Percentiles rank a stretch among this genome's conserved stretches.
Conservation (phyloP, 2,888 invertebrate genomes). For the Drosophila limbata region DNA sequence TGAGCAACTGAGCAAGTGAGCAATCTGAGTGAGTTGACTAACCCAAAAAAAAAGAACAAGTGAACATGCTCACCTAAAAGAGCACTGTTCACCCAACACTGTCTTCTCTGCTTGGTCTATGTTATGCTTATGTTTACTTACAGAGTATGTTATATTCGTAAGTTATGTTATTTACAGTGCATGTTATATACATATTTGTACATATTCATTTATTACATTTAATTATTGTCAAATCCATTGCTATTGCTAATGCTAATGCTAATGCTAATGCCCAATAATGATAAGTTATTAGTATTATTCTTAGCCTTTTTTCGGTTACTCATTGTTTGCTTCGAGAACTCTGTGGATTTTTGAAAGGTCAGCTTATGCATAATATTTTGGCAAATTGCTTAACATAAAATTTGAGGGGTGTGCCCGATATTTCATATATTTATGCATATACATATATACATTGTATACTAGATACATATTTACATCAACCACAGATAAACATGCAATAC, state of each 20-base stretch:
- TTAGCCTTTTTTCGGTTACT: conserved; percentile 12
- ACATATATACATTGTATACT: conserved; percentile 5
- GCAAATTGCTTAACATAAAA: conserved; percentile 62
- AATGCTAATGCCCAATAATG: background rate
- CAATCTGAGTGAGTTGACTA: too few species aligned
- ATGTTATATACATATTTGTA: too few species aligned
- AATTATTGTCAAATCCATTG: background rate
- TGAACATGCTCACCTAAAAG: too few species aligned
- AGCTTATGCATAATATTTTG: conserved; percentile 66
- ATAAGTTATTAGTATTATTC: conserved; percentile 34
- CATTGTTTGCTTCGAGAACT: conserved; percentile 12
- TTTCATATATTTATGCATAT: conserved; percentile 35
- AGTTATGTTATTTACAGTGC: too few species aligned
- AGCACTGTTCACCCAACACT: too few species aligned
- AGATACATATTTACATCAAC: background rate
- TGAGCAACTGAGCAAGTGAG: too few species aligned
- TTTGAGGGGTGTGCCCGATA: conserved; percentile 60
- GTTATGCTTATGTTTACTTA: too few species aligned
- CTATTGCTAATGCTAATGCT: background rate
- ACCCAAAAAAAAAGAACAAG: too few species aligned
- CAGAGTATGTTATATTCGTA: too few species aligned
- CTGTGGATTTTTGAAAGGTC: conserved; percentile 52
- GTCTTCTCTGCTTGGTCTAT: too few species aligned
- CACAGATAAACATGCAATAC: conserved; percentile 35
- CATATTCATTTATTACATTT: too few species aligned